Conservation (phyloP, 2,888 invertebrate species). For the Priocnemis perturbator region DNA sequence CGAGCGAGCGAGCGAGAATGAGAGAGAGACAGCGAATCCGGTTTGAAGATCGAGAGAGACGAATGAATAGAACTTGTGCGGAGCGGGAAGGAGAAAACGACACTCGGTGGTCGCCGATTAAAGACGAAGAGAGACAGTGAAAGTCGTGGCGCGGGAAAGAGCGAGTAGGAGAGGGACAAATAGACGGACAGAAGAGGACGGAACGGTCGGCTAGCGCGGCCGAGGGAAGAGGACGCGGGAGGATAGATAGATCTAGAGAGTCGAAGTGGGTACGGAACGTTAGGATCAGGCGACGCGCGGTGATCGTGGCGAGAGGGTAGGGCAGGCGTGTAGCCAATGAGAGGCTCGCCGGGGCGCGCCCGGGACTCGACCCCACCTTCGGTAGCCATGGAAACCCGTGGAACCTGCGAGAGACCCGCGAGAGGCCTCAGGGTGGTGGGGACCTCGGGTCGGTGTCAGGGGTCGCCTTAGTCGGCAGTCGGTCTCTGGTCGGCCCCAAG, state of each 20-base stretch:
- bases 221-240: constrained; percentile 22
- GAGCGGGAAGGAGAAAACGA: constrained; percentile 4
- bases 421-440: constrained; percentile 58
- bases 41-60: constrained; percentile 6
- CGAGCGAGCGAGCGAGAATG: not conserved
- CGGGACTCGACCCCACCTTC: constrained; percentile 73
- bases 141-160: constrained; percentile 33
- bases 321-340: constrained; percentile 70
- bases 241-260: constrained; percentile 25
- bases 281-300: constrained; percentile 50
- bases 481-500: constrained; percentile 74
- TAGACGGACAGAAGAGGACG: constrained; percentile 18
- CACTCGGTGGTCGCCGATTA: not conserved
- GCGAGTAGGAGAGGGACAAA: constrained; percentile 9
- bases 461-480: constrained; percentile 74
- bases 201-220: not conserved
- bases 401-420: constrained; percentile 69
- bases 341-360: constrained; percentile 70
- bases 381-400: constrained; percentile 72
- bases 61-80: not conserved
- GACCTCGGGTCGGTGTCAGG: constrained; percentile 73
- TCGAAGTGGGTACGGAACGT: constrained; percentile 49
- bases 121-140: constrained; percentile 32
- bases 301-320: constrained; percentile 57
- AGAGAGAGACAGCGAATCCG: not conserved